phyloP scores from a whole-genome alignment of 2,888 invertebrate genomes.

The Orthosia gothica region DNA sequence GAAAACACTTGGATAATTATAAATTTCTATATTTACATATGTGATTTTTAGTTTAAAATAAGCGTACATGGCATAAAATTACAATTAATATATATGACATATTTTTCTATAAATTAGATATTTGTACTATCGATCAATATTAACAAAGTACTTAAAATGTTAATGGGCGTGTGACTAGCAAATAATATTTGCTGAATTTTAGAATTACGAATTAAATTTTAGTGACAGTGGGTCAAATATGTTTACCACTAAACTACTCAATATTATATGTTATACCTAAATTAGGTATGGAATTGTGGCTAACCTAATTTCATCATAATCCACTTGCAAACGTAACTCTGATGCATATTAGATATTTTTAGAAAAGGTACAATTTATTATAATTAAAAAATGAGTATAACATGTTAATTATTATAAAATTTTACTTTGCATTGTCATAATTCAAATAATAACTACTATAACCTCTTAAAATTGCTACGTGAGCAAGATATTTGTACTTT shows the following conservation, averaged over 20 bases:
- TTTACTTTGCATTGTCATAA: constrained; percentile 76
- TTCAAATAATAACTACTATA: constrained; percentile 81
- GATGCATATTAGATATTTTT: constrained; percentile 77
- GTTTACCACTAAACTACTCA: constrained; percentile 76
- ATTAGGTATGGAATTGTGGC: constrained; percentile 84
- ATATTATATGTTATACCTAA: constrained; percentile 82
- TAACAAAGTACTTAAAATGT: constrained; percentile 88
- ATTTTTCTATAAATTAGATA: constrained; percentile 91
- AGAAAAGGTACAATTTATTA: constrained; percentile 79
- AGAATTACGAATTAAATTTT: constrained; percentile 81
- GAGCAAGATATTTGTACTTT: constrained; percentile 91
- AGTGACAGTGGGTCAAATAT: constrained; percentile 88
- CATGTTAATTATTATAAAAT: constrained; percentile 78
- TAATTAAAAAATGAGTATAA: constrained; percentile 86
- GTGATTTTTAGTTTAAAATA: constrained; percentile 91
- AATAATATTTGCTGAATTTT: constrained; percentile 88
- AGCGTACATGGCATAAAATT: constrained; percentile 92
- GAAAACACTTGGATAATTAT: constrained; percentile 83
- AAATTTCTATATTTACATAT: constrained; percentile 91
- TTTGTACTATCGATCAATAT: constrained; percentile 91
- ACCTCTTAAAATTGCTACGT: constrained; percentile 86
- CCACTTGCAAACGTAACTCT: constrained; percentile 79
- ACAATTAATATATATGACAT: constrained; percentile 90
- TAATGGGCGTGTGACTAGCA: constrained; percentile 90
- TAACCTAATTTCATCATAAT: constrained; percentile 75